Evolutionary conservation across 2,113 vertebrate genomes (phyloP), one percentile per base, ranked within the genome.

Genomic region (Prionailurus bengalensis): DNA sequence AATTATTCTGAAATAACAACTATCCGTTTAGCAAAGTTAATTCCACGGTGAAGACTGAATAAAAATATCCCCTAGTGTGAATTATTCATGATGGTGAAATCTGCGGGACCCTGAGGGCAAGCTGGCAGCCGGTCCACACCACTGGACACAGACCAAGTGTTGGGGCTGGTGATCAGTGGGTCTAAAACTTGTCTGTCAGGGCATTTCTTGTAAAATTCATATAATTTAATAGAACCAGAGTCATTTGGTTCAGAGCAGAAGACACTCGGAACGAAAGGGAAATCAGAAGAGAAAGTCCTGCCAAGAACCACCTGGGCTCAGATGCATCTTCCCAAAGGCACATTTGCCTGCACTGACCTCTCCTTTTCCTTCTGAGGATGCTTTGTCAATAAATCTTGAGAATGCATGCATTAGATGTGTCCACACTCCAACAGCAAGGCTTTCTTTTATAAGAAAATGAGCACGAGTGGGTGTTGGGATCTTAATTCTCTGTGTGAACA

Each of bases 271-370:
- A 19, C 27, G 9, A 36, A 85, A 89, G 23, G 12, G 5, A 13
- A 68, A 33, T 61, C 7, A 29, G 2, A 31, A 23, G 51, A 19
- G 5, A 16, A 21, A 11, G 0, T 3, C 23, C 16, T 1, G 70
- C 23, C 21, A 1, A 7, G 17, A 11, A 8, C 0, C 6, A 27
- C 3, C 27, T 4, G 5, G 27, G 8, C 10, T n/a, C 58, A 5
- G 36, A 6, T 0, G 25, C 21, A 7, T 23, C 29, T 4, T 90
- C 9, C 27, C 15, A 2, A 48, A 58, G 21, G 3, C 8, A 0
- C 1, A 0, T 1, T 16, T 33, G 21, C 11, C 55, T 4, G 3
- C 0, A 0, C 5, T 0, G 0, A 2, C 27, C 8, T 33, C 51
- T 14, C 4, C 13, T 16, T 17, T 14, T 25, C 71, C 45, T 68